Base-by-base conservation (phyloP, 2,888 invertebrate species). In the Rotaria macrura region DNA sequence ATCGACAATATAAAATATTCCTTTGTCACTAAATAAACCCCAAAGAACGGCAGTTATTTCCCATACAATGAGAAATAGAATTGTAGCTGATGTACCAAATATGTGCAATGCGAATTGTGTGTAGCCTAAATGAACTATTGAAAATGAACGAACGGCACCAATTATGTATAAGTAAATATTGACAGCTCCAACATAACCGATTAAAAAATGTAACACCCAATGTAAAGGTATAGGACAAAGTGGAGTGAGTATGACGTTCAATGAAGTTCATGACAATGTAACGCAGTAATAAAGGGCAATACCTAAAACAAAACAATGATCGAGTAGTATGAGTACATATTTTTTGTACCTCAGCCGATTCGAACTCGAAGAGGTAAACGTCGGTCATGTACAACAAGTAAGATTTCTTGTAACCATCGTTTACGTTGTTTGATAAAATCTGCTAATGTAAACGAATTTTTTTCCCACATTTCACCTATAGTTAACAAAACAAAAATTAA, bases 81-180 rank as follows among this genome's bases (percentile, higher is more conserved):
- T 95, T 86, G 95, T 95, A 87, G 94, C 94, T 84, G 97, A 92
- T 9, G 96, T 96, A 74, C 96, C 96, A 87, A 94, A 92, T 87
- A 96, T 93, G 90, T 95, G 95, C 86, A 95, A 91, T 87, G 94
- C 89, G 90, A 95, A 95, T 90, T 94, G 93, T 74, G 94, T 89
- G 87, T 94, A 91, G 20, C 96, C 96, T 90, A 95, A 94, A 43
- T 90, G 88, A 86, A 89, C 90, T 85, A 89, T 88, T n/a, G 95
- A 95, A 90, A 97, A 97, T 85, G 96, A 96, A 91, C 96, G 97
- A 85, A 96, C 93, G n/a, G 96, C 96, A 87, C 97, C 97, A 91
- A 96, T 97, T 87, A 97, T 93, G 91, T 97, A 97, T 96, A 97
- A 97, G 91, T 97, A 97, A 89, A 96, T 94, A 91, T 95, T 96